Evolutionary conservation across 2,797 vertebrate species (phyloP).

Genomic region (Gila robusta): DNA sequence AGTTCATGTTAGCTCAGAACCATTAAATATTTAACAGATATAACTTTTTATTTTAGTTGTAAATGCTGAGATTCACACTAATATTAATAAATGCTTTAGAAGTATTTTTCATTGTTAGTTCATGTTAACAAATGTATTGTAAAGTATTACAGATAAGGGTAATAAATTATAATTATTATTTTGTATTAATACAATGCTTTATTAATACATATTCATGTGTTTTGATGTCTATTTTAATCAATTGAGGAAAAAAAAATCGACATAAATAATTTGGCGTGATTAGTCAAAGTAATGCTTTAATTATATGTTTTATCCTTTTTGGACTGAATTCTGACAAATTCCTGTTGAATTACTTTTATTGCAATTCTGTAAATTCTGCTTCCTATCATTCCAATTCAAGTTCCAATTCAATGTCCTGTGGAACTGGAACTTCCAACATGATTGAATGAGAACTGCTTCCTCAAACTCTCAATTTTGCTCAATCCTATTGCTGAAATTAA

Average conservation of each 20-base stretch:
- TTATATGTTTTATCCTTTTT: background rate
- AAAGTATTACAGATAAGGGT: too few species aligned
- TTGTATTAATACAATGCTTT: background rate
- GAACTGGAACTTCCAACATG: too few species aligned
- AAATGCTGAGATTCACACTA: too few species aligned
- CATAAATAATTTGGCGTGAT: background rate
- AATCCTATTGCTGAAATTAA: background rate
- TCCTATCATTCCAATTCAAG: background rate
- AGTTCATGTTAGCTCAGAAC: too few species aligned
- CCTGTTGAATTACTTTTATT: background rate
- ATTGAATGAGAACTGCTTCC: background rate
- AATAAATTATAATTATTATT: background rate
- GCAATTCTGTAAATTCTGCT: background rate
- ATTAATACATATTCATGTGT: background rate
- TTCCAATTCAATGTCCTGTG: too few species aligned
- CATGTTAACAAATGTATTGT: too few species aligned
- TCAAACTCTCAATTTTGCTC: background rate
- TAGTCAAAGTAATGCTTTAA: background rate
- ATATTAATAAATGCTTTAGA: too few species aligned
- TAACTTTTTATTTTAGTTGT: too few species aligned
- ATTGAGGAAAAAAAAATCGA: background rate
- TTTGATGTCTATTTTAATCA: background rate
- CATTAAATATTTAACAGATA: too few species aligned
- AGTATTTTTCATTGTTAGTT: too few species aligned
- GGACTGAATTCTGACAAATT: background rate